Base-by-base conservation (phyloP, 1,140 invertebrate species). In the Dendrolimus kikuchii region DNA sequence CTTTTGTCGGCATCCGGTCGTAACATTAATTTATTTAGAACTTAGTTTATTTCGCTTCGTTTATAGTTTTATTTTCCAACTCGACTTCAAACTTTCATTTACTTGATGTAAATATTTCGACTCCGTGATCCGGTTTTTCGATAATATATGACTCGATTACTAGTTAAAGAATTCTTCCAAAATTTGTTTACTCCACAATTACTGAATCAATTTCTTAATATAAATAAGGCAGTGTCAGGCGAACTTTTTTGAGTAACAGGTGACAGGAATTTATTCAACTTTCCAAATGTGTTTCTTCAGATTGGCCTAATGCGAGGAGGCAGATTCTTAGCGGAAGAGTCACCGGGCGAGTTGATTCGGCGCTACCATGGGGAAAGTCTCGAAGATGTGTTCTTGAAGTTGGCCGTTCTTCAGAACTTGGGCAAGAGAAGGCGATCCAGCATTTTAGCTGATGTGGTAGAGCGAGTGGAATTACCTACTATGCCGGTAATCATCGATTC, bases 291-390 rank as follows among this genome's bases (percentile, higher is more conserved):
- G 63, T 71, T 49, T 67, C 60, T 58, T 68, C 71, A 95, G 94
- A 98, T 98, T 74, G 97, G 97, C 2, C 84, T 99, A 4, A 96
- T 99, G 95, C 90, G 98, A 62, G 93, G 94, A 55, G 97, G 97
- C 1, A 91, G 92, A 61, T 92, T 99, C 69, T 82, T 99, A 7
- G 97, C 97, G 0, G 97, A 99, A 83, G 94, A 97, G 74, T 92
- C 95, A 3, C 97, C 98, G 0, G 89, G 90, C 5, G 91, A 90
- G 53, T 83, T 99, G 2, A 91, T 98, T 56, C 88, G 91, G 8
- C 90, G 93, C 62, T 96, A 96, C 70, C 89, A 91, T 37, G 90
- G 92, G 4, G 91, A 94, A 49, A 95, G 93, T 37, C 80, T 99
- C 7, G 97, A 99, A 82, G 95, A 95, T 51, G 96, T 98, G 0